phyloP scores from a whole-genome alignment of 2,888 invertebrate genomes.

The Apamea monoglypha region DNA sequence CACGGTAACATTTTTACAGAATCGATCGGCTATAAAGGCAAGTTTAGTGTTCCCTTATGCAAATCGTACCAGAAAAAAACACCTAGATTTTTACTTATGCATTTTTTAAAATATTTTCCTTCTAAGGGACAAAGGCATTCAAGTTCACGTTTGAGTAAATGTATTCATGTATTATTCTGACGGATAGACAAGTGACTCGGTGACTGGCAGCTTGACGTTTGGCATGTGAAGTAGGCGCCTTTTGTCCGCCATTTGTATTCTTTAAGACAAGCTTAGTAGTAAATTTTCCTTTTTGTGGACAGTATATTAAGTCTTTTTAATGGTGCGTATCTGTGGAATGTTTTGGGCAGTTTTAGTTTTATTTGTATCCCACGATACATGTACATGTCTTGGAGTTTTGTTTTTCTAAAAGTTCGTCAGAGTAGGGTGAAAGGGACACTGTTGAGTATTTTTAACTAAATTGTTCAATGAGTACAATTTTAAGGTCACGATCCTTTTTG shows the following conservation, averaged over 20 bases:
- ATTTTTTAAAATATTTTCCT: constrained; percentile 31
- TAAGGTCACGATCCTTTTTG: background rate
- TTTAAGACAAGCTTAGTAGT: constrained; percentile 20
- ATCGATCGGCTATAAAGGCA: too few species aligned
- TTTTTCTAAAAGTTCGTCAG: background rate
- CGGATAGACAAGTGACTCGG: constrained; percentile 48
- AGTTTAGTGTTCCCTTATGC: background rate
- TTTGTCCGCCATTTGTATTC: constrained; percentile 54
- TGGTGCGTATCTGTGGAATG: constrained; percentile 22
- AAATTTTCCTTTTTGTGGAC: constrained; percentile 30
- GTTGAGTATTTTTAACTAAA: background rate
- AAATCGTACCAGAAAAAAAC: constrained; percentile 36
- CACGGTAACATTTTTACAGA: too few species aligned
- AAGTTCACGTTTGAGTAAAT: constrained; percentile 49
- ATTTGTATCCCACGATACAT: background rate
- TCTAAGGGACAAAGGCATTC: constrained; percentile 42
- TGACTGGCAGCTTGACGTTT: constrained; percentile 59
- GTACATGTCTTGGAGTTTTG: background rate
- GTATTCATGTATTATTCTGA: constrained; percentile 59
- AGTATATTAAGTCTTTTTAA: constrained; percentile 36
- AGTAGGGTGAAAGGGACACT: fast-evolving
- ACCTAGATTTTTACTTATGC: background rate
- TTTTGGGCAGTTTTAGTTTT: constrained; percentile 13
- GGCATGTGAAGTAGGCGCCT: constrained; percentile 58
- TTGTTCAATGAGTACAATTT: constrained; percentile 12